Evolutionary conservation across 2,797 vertebrate species (phyloP), one percentile per base, ranked within the genome.

Genomic region (Anableps anableps): DNA sequence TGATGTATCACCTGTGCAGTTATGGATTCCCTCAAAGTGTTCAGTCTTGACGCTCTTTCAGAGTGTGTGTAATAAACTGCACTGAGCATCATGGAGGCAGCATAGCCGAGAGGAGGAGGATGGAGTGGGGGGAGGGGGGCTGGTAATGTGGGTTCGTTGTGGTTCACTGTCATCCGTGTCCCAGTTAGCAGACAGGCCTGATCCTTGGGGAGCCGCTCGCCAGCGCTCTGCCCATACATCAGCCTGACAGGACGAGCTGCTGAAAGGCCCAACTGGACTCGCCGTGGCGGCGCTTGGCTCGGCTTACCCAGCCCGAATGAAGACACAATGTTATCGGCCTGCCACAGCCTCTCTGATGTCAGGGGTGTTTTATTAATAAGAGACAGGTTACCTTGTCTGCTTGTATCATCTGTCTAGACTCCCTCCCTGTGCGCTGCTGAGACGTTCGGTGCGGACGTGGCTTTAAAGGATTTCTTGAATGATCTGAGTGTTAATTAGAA

Each of bases 101-200:
- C 41, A 60, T 81, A 89, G 80, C 51, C 41, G 90, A 87, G 23
- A 53, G 36, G 64, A 53, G 51, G 51, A 38, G 3, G 17, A 60
- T 17, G 58, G 60, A 36, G 60, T 64, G 31, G 19, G 19, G 79
- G 84, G 21, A 16, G 17, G 36, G 64, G 17, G 17, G 80, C 83
- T 83, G 89, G 86, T 90, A 86, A 86, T 83, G 88, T 76, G 43
- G 75, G 85, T 87, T 90, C 81, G 92, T 90, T 85, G 90, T 91
- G 90, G 89, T 94, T 94, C 91, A 94, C 93, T 94, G 93, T 94
- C 93, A 93, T 91, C 91, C 64, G 91, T 91, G 93, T 95, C 94
- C 94, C 93, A 95, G 92, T 95, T 96, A 93, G 94, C 90, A 93
- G 93, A 93, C 91, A 93, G 91, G 89, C 89, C 86, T 31, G 86